Evolutionary conservation across 2,113 vertebrate genomes (phyloP), one percentile per base, ranked within the genome.

Genomic region (Erpornis zantholeuca): DNA sequence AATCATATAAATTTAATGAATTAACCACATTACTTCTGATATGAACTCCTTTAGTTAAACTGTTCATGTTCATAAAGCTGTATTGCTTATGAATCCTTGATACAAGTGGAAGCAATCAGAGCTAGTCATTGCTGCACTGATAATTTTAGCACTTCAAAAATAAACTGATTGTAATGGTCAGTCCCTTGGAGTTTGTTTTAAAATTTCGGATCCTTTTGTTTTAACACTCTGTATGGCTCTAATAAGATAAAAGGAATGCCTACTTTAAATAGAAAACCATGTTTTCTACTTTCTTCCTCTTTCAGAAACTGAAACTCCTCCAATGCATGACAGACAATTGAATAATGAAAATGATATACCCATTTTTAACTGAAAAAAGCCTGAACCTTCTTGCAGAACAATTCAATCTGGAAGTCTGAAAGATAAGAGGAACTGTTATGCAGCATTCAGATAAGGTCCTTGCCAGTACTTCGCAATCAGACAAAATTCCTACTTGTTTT

Each of bases 61-160:
- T n/a, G 18, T 50, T 75, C 40, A 9, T 73, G 36, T 53, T 91
- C 91, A 61, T 76, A 81, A 90, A 92, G 19, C 10, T 64, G 23
- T 38, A 52, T 36, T 61, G 19, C 53, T 92, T 56, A 59, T 57
- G 57, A 90, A 84, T 86, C 80, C 57, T 70, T 79, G 45, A 53
- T n/a, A 53, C 12, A 90, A 93, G 76, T 57, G 50, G 28, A 65
- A 85, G 70, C 60, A 96, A 86, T 95, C 93, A 96, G 84, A 91
- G 54, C 24, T 57, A 89, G 42, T 79, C 72, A 86, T 68, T 85
- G 22, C 54, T 84, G 36, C 42, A 91, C 3, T 77, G 79, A 72
- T 59, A 86, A 86, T 89, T 94, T 83, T 86, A 88, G 38, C 65
- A 84, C 72, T 92, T 88, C 65, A 77, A 20, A 44, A 91, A 45